phyloP scores from a whole-genome alignment of 2,113 vertebrate genomes.

The Callospermophilus lateralis region DNA sequence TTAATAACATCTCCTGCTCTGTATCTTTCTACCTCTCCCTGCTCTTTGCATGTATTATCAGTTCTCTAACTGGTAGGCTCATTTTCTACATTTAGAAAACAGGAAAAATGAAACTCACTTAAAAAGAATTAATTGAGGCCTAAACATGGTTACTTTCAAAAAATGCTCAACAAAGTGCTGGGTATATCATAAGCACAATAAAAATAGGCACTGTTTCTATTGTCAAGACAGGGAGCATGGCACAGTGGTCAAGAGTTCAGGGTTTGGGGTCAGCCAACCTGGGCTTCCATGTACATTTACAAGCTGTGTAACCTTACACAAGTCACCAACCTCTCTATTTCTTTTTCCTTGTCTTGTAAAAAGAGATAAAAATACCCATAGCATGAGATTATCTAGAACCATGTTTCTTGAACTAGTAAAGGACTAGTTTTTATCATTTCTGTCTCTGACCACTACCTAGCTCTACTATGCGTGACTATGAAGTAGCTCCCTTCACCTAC shows the following conservation, averaged over 20 bases:
- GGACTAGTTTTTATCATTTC: not conserved
- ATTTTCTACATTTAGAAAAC: not conserved
- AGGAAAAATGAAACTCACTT: not conserved
- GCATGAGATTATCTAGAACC: not conserved
- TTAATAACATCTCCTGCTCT: not conserved
- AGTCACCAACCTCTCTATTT: not conserved
- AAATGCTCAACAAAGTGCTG: not conserved
- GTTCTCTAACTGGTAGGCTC: not conserved
- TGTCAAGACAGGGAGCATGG: not conserved
- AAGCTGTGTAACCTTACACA: not conserved
- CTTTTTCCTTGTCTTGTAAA: slow-evolving; percentile 9
- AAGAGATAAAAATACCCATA: not conserved
- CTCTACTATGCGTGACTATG: not conserved
- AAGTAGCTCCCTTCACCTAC: not conserved
- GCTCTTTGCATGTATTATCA: not conserved
- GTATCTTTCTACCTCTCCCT: not conserved
- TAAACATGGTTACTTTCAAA: not conserved
- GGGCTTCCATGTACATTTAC: not conserved
- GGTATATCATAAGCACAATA: not conserved
- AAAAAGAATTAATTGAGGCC: not conserved
- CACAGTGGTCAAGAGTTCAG: not conserved
- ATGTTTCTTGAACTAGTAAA: not conserved
- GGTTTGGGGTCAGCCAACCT: not conserved
- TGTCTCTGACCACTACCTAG: not conserved
- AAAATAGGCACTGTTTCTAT: not conserved